phyloP scores from a whole-genome alignment of 2,113 vertebrate genomes.

The Butorides virescens region DNA sequence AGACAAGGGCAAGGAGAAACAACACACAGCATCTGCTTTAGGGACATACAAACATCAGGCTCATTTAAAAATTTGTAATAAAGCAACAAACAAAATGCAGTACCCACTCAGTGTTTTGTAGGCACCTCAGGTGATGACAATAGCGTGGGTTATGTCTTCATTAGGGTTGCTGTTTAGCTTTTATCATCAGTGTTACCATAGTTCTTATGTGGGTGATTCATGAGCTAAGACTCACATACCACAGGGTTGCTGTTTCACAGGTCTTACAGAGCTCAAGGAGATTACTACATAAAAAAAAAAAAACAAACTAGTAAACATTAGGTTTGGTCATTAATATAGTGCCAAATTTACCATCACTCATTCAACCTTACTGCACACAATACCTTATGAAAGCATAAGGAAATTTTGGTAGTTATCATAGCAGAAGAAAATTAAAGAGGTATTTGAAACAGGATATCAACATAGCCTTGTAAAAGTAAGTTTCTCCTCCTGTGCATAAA shows the following conservation, averaged over 20 bases:
- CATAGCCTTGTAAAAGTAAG: background rate
- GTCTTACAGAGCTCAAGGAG: background rate
- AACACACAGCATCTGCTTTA: conserved; percentile 12
- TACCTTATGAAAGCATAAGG: background rate
- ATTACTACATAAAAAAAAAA: background rate
- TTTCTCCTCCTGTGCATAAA: background rate
- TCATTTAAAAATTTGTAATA: background rate
- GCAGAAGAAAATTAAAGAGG: background rate
- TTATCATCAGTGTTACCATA: background rate
- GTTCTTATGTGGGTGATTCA: background rate
- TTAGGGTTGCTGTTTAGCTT: background rate
- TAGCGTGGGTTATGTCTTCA: background rate
- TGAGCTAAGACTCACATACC: background rate
- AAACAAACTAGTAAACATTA: background rate
- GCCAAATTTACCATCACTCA: background rate
- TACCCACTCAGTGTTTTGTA: background rate
- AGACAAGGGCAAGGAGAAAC: background rate
- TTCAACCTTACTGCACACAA: background rate
- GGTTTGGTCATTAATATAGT: background rate
- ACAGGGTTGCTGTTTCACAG: background rate
- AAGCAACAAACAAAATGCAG: background rate
- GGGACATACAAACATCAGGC: background rate
- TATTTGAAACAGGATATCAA: background rate
- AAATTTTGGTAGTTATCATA: background rate
- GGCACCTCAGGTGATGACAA: background rate